Conservation (phyloP, 2,888 invertebrate genomes). For the Syritta pipiens region DNA sequence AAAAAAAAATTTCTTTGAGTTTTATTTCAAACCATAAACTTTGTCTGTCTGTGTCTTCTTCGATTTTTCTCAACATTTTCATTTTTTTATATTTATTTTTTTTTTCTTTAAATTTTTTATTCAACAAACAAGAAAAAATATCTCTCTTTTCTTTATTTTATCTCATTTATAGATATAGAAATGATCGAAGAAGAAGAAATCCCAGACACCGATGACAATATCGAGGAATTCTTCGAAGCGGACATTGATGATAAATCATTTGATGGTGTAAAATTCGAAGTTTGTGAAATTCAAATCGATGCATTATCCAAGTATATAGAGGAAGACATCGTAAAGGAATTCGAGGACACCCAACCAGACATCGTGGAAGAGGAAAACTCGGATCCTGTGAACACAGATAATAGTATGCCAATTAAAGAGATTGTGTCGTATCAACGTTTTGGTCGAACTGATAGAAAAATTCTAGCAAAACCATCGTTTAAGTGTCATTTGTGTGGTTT, state of each 20-base stretch:
- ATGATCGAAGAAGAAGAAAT: conserved; percentile 40
- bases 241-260: background rate
- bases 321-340: background rate
- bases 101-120: conserved; percentile 25
- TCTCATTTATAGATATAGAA: conserved; percentile 52
- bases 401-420: conserved; percentile 52
- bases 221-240: conserved; percentile 32
- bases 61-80: background rate
- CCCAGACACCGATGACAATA: background rate
- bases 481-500: conserved; percentile 76
- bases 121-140: too few relatives aligned
- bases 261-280: conserved; percentile 5
- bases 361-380: background rate
- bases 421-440: conserved; percentile 75
- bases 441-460: conserved; percentile 72
- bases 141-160: conserved; percentile 33
- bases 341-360: background rate
- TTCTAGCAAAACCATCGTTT: conserved; percentile 71
- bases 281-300: conserved; percentile 18
- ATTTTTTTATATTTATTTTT: background rate
- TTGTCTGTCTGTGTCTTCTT: background rate
- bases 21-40: conserved; percentile 44
- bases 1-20: conserved; percentile 71
- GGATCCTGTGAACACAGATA: background rate
- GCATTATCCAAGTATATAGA: background rate